Percentiles rank a stretch among this genome's conserved stretches.
Conservation (phyloP, 2,797 vertebrate genomes). For the Morelia viridis region DNA sequence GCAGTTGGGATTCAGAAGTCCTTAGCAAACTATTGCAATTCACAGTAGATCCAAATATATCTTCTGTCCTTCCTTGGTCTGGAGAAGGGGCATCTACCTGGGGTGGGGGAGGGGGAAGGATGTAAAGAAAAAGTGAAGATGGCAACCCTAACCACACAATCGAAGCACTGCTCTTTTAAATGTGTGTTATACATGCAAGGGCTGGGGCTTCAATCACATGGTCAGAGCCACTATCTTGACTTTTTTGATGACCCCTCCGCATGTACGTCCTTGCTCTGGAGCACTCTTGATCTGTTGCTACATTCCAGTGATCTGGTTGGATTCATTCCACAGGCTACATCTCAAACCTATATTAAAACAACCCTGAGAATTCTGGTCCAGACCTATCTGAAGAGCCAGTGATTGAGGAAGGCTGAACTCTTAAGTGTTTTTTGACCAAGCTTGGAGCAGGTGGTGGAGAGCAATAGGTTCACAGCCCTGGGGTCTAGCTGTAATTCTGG, state of each 20-base stretch:
- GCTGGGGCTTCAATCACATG: neutral
- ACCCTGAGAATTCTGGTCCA: neutral
- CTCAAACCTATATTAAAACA: neutral
- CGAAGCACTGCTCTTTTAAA: neutral
- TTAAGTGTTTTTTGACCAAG: neutral
- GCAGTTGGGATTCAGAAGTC: neutral
- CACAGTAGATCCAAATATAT: neutral
- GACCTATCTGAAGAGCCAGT: neutral
- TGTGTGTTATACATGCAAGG: too few species aligned
- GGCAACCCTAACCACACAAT: neutral
- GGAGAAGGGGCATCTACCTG: neutral
- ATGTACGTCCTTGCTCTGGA: neutral
- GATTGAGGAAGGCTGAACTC: neutral
- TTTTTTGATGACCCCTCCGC: neutral
- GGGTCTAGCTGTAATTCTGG: neutral
- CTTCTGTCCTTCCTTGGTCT: neutral
- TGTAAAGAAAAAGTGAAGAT: neutral
- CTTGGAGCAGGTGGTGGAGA: neutral
- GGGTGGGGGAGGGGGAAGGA: neutral
- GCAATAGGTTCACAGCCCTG: neutral
- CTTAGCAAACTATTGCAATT: neutral
- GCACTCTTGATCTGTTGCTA: neutral
- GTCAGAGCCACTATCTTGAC: neutral
- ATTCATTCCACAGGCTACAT: neutral
- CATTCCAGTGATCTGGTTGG: neutral